Conservation (phyloP, 1,140 invertebrate species). For the Heliconius hermathena region DNA sequence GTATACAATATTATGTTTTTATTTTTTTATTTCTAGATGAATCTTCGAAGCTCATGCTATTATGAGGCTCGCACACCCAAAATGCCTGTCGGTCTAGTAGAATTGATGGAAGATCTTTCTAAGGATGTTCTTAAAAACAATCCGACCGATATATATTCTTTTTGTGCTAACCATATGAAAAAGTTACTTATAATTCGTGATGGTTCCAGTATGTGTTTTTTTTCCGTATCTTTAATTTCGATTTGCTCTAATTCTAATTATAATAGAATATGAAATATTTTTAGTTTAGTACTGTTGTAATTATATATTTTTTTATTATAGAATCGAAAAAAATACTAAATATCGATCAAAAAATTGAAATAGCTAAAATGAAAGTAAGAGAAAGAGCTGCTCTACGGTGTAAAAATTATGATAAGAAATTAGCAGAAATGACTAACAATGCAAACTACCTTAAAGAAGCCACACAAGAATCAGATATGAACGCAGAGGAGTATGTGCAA, state of each 20-base stretch:
- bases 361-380: constrained; percentile 55
- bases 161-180: constrained; percentile 78
- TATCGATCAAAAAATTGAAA: constrained; percentile 60
- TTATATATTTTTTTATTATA: constrained; percentile 36
- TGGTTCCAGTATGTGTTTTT: constrained; percentile 51
- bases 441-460: not conserved
- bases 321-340: constrained; percentile 41
- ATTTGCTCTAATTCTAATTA: not conserved
- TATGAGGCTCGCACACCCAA: constrained; percentile 64
- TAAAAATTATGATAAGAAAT: constrained; percentile 48
- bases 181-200: constrained; percentile 66
- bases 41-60: constrained; percentile 48
- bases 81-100: constrained; percentile 79
- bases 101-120: constrained; percentile 80
- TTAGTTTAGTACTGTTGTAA: not conserved
- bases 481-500: constrained; percentile 26
- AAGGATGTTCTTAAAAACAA: constrained; percentile 80
- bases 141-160: constrained; percentile 75
- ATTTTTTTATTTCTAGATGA: constrained; percentile 38
- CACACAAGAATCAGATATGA: not conserved
- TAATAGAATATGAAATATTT: not conserved
- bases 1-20: not conserved
- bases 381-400: constrained; percentile 53
- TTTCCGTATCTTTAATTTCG: constrained; percentile 18
- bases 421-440: constrained; percentile 19